Evolutionary conservation across 2,113 vertebrate genomes (phyloP), one percentile per base, ranked within the genome.

Genomic region (Pterocles gutturalis): DNA sequence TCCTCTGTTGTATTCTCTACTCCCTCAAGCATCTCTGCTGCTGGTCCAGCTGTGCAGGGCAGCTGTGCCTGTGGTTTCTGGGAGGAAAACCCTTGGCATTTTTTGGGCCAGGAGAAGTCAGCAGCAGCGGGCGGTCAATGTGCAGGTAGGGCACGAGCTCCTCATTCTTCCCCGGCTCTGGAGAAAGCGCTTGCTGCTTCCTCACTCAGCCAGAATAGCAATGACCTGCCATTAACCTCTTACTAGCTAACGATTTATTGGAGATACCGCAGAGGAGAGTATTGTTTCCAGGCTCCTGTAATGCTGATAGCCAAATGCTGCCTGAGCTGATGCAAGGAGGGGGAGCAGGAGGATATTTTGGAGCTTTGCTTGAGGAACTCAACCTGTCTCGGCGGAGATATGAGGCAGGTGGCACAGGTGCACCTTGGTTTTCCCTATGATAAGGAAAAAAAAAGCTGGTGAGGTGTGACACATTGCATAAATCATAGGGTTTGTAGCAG

Each of bases 141-240:
- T 17, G 43, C 31, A 49, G 69, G n/a, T 65, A 31, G 1, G 11
- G 22, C 29, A 18, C 0, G 2, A 58, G 51, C 29, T 65, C 62
- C 51, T 60, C 0, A 0, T 28, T 65, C 38, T 17, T 49, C 55
- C 34, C 17, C 2, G 3, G 9, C 55, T 31, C 13, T 0, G 0
- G 22, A 51, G 62, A 60, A 75, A 26, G 45, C 1, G 0, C 41
- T 55, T 0, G 3, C 31, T 51, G 11, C 41, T 51, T 65, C 64
- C 17, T 81, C 24, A 1, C n/a, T 69, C 58, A 33, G 46, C 19
- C 2, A 2, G n/a, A 60, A 29, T 20, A 58, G 31, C 72, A n/a
- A 9, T 41, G 88, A 77, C 58, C 69, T 5, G 5, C 29, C 17
- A 19, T 72, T 62, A 72, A 69, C 88, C 75, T 77, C 83, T 61